Base-by-base conservation (phyloP, 2,797 vertebrate species). In the Mionectes olivaceus region DNA sequence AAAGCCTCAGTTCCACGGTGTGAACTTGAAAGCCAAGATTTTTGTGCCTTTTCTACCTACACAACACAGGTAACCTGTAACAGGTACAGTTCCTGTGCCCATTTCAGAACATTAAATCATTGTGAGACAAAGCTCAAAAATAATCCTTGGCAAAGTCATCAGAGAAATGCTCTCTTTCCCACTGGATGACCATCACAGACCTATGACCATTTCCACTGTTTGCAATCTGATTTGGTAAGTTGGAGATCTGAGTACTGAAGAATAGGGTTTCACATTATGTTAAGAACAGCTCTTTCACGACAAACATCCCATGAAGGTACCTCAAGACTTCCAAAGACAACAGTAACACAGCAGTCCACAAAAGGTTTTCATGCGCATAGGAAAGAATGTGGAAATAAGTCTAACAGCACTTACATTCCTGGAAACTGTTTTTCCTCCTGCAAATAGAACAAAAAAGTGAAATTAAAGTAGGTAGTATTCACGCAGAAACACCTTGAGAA, bases 361-460 rank as follows among this genome's bases (percentile, higher is more conserved):
- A 18, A 6, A 47, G 49, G 7, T 2, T 15, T 60, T 46, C 30
- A 44, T 0, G 5, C 69, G 33, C 0, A 2, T 78, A 68, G 24
- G 30, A 64, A 79, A 56, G 21, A 60, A 61, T 1, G 6, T 3
- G 6, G 78, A 61, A 50, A 21, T 23, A 59, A 74, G 16, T 49
- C 23, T 53, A 76, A 73, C 18, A 65, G 25, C 21, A 68, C 46
- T 78, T 67, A 75, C 28, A 24, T 49, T 87, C 33, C 77, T 50
- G n/a, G 60, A 87, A 75, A 57, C 10, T 18, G 30, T 19, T 85
- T 46, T 71, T 47, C 19, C n/a, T 81, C 41, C 87, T 79, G 30
- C 10, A 75, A 90, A 68, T 18, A 27, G 43, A 79, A 43, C 1
- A 30, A 74, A 39, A 82, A 41, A 27, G 11, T 24, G 23, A 85